These are phyloP conservation scores for Knipowitschia caucasica DNA, from an alignment of 2,797 vertebrate species.

Conservation along the genomic window DNA sequence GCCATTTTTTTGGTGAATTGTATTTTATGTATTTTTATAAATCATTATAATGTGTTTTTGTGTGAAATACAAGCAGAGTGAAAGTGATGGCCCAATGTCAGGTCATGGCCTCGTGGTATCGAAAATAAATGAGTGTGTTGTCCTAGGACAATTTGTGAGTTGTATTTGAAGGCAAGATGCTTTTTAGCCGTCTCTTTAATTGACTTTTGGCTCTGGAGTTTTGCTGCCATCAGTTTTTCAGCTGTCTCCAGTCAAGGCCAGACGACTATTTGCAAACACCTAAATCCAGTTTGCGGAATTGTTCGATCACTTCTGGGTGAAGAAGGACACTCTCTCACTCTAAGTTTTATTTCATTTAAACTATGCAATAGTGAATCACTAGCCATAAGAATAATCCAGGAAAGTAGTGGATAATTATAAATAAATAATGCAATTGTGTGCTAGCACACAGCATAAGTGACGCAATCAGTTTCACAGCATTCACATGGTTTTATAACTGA, in stretches of 20 bases:
- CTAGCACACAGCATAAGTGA: too few species aligned
- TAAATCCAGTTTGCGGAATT: conserved; percentile 54
- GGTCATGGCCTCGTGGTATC: conserved; percentile 47
- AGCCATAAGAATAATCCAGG: too few species aligned
- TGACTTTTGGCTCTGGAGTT: conserved; percentile 66
- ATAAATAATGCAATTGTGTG: too few species aligned
- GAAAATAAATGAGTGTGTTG: conserved; percentile 59
- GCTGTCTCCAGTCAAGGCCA: conserved; percentile 62
- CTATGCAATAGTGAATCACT: too few species aligned
- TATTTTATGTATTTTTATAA: too few species aligned
- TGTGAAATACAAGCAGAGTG: conserved; percentile 48
- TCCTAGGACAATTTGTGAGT: conserved; percentile 61
- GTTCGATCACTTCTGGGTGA: conserved; percentile 44
- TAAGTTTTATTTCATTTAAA: too few species aligned
- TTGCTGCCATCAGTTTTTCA: conserved; percentile 56
- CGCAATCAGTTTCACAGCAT: too few species aligned
- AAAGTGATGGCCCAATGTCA: conserved; percentile 46
- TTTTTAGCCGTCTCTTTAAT: conserved; percentile 73
- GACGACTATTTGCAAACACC: conserved; percentile 63
- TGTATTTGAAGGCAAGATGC: conserved; percentile 73
- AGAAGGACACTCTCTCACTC: too few species aligned
- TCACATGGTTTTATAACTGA: too few species aligned
- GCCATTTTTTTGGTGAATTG: too few species aligned
- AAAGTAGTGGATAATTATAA: too few species aligned
- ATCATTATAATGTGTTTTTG: too few species aligned